Evolutionary conservation across 2,113 vertebrate genomes (phyloP).

Genomic region (Nematolebias whitei): DNA sequence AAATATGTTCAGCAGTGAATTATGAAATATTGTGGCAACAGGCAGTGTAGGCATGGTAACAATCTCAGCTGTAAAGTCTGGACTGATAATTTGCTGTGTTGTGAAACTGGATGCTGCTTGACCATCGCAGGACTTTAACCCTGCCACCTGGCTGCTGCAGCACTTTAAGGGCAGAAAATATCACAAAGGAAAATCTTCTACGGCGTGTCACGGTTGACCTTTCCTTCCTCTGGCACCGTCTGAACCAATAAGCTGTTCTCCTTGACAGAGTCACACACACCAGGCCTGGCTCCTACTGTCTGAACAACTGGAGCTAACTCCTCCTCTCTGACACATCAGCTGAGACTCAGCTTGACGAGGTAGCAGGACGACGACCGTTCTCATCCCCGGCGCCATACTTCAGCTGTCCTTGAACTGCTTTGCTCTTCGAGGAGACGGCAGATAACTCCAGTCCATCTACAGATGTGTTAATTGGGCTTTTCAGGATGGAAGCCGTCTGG

Average conservation of each 20-base stretch:
- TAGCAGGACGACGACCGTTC: constrained; percentile 19
- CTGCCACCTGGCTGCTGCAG: constrained; percentile 34
- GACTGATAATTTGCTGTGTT: not conserved
- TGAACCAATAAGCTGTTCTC: constrained; percentile 58
- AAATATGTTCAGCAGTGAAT: too few species aligned
- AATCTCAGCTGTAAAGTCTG: not conserved
- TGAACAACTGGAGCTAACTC: constrained; percentile 32
- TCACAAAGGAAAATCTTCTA: constrained; percentile 49
- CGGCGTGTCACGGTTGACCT: constrained; percentile 67
- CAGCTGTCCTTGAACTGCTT: constrained; percentile 49
- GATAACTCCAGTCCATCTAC: constrained; percentile 61
- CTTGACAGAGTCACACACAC: constrained; percentile 37
- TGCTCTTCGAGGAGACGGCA: constrained; percentile 37
- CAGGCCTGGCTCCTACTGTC: constrained; percentile 37
- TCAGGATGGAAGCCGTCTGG: constrained; percentile 50
- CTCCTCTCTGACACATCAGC: constrained; percentile 34
- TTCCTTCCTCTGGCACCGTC: constrained; percentile 61
- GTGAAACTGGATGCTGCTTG: not conserved
- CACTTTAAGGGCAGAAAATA: constrained; percentile 43
- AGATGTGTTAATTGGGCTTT: constrained; percentile 72
- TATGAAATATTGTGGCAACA: too few species aligned
- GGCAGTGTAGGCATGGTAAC: too few species aligned
- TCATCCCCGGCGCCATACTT: constrained; percentile 31
- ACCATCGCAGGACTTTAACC: constrained; percentile 3
- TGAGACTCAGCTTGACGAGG: not conserved